Evolutionary conservation across 2,797 vertebrate species (phyloP).

Genomic region (Coreius guichenoti): DNA sequence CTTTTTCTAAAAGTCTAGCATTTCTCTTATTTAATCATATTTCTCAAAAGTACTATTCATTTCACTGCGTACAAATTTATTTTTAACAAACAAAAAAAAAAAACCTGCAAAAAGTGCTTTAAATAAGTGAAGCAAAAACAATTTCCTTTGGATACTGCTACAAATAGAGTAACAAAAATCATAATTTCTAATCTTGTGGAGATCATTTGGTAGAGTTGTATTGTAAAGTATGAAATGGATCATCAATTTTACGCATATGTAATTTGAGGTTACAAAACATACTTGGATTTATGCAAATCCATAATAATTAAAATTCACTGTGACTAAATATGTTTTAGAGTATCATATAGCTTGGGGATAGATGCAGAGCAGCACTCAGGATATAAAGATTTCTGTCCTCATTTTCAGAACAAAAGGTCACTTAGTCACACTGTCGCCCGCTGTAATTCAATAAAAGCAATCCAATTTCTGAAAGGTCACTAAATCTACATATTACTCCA

Average conservation of each 20-base stretch:
- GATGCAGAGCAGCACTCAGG: not conserved
- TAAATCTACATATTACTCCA: constrained; percentile 68
- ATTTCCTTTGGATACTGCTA: not conserved
- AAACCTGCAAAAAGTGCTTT: not conserved
- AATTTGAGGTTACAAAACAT: not conserved
- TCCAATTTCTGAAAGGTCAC: constrained; percentile 67
- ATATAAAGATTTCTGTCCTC: constrained; percentile 40
- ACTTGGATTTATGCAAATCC: constrained; percentile 16
- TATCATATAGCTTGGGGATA: not conserved
- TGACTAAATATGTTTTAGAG: constrained; percentile 2
- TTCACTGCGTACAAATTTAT: not conserved
- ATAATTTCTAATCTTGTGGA: not conserved
- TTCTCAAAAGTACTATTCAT: not conserved
- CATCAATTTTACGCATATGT: not conserved
- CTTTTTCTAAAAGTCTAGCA: not conserved
- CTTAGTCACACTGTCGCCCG: constrained; percentile 57
- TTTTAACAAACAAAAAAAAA: not conserved
- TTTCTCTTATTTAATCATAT: not conserved
- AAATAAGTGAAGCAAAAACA: not conserved
- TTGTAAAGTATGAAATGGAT: not conserved
- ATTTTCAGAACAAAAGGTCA: constrained; percentile 54
- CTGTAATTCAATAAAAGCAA: constrained; percentile 69
- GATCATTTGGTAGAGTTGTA: not conserved
- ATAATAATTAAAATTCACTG: constrained; percentile 9
- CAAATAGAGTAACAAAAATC: not conserved